A percentile compares a stretch with the other conserved stretches of the same genome.
phyloP scores from a whole-genome alignment of 1,140 invertebrate species.

The Helicorthomorpha holstii region DNA sequence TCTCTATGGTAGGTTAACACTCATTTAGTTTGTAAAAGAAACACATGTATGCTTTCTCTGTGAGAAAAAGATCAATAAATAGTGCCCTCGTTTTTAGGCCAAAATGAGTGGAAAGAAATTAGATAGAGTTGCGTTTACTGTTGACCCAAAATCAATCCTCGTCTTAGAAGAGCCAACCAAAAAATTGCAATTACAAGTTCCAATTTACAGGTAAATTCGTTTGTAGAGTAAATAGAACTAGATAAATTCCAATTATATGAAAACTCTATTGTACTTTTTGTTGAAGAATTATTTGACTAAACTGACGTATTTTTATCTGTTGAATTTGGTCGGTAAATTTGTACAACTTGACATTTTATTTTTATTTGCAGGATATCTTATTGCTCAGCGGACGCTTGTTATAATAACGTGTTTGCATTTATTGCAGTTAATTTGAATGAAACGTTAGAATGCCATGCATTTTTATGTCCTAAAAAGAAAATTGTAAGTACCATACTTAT shows the following conservation, averaged over 20 bases:
- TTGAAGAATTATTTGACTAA: neutral
- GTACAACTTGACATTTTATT: conserved; percentile 1
- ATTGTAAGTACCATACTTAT: conserved; percentile 33
- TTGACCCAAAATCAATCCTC: conserved; percentile 52
- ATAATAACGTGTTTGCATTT: conserved; percentile 70
- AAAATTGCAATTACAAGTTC: conserved; percentile 52
- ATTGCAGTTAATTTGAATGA: conserved; percentile 58
- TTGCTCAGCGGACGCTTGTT: conserved; percentile 65
- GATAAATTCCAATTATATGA: neutral
- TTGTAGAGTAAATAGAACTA: neutral
- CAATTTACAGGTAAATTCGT: conserved; percentile 53
- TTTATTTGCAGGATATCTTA: conserved; percentile 58
- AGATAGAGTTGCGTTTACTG: conserved; percentile 46
- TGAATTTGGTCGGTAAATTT: neutral
- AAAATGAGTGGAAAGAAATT: conserved; percentile 48
- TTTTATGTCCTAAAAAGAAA: conserved; percentile 63
- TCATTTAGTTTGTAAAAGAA: neutral
- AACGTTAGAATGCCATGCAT: conserved; percentile 67
- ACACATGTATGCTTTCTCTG: neutral
- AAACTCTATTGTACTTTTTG: neutral
- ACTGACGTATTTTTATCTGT: neutral
- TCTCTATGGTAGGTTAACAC: conserved; percentile 33
- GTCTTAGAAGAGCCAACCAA: conserved; percentile 48
- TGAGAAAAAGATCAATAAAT: neutral
- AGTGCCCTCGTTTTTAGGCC: conserved; percentile 30